Percentiles rank a stretch among this genome's conserved stretches.
Conservation (phyloP, 1,140 invertebrate species). For the Drosophila mauritiana region DNA sequence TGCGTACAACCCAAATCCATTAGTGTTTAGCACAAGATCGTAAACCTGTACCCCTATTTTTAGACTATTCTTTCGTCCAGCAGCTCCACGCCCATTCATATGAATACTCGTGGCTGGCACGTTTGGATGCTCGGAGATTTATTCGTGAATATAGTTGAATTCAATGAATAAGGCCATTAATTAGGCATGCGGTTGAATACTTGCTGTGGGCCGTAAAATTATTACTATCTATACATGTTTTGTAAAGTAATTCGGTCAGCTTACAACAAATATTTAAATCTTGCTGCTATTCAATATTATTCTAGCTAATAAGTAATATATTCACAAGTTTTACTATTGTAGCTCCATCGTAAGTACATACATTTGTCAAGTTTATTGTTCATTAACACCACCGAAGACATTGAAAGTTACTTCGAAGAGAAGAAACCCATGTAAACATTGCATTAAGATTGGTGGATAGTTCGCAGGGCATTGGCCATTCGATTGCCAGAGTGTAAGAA, state of each 20-base stretch:
- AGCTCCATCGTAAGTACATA: no score
- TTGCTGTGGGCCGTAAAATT: neutral
- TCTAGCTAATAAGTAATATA: no score
- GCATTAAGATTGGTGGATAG: neutral
- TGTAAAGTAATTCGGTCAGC: neutral
- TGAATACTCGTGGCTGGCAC: constrained; percentile 22
- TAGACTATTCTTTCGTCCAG: constrained; percentile 30
- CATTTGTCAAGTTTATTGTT: no score
- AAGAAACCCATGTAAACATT: constrained; percentile 2
- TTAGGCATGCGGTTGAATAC: neutral
- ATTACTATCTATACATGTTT: no score
- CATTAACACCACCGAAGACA: no score
- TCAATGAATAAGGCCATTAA: constrained; percentile 3
- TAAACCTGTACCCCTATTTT: constrained; percentile 42
- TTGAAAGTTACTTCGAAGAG: neutral
- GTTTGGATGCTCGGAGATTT: constrained; percentile 1
- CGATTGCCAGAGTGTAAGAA: constrained; percentile 13
- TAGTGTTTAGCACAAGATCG: constrained; percentile 47
- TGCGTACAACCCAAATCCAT: constrained; percentile 64
- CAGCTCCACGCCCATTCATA: constrained; percentile 29
- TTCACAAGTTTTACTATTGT: no score
- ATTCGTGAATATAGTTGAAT: neutral
- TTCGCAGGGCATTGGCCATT: constrained; percentile 36
- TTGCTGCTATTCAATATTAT: no score
- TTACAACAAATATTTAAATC: no score